These are phyloP conservation scores for Stegostoma tigrinum DNA, from an alignment of 2,113 vertebrate species.

Conservation along the genomic window DNA sequence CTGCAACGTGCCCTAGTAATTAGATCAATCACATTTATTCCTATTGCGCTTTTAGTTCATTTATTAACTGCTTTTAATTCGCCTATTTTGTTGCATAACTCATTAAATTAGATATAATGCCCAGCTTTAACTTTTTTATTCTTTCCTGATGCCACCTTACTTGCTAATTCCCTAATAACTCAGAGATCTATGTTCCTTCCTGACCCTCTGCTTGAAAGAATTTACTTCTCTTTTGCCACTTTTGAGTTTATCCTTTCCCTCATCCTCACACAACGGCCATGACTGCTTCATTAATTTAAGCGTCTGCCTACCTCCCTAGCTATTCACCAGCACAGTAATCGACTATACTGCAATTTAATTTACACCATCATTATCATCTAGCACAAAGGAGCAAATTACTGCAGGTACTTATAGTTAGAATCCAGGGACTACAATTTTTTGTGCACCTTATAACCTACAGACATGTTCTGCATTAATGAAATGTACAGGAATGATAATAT, in stretches of 20 bases:
- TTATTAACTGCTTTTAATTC: background rate
- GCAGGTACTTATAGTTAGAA: background rate
- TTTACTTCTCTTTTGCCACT: background rate
- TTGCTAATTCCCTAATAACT: background rate
- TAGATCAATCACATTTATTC: too few species aligned
- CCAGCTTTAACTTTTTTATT: background rate
- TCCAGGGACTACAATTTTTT: background rate
- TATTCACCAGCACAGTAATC: background rate
- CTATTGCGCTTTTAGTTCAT: too few species aligned
- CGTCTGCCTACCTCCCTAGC: background rate
- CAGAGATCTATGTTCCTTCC: background rate
- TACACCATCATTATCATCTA: background rate
- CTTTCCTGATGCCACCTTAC: background rate
- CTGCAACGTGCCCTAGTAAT: too few species aligned
- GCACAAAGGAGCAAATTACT: slow-evolving; percentile 4
- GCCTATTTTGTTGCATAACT: background rate
- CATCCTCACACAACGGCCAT: too few species aligned
- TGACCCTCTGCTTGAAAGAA: background rate
- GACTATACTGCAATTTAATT: background rate
- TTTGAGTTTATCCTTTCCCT: background rate
- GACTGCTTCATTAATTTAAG: background rate
- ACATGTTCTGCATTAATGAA: slow-evolving; percentile 24
- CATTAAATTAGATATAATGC: background rate
- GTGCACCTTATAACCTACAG: background rate
- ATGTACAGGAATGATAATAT: slow-evolving; percentile 28